These are phyloP conservation scores for Hedychridium roseum DNA, from an alignment of 2,888 invertebrate species.

Conservation along the genomic window DNA sequence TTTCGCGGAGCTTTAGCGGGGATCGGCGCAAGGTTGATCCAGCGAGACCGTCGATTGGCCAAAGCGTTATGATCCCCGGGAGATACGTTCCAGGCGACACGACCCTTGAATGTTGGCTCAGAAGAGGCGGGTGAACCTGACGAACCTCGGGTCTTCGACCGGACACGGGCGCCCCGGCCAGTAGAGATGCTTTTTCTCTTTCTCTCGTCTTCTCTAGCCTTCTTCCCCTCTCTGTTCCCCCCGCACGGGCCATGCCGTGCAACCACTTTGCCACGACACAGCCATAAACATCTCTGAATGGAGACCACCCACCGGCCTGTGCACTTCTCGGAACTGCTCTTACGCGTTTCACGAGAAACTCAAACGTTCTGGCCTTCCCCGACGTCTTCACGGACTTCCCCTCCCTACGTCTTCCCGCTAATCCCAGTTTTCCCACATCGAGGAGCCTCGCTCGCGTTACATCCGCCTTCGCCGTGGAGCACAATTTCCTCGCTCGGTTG, in stretches of 20 bases:
- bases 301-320: slow-evolving; percentile 55
- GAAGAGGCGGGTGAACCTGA: slow-evolving; percentile 35
- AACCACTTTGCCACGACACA: slow-evolving; percentile 53
- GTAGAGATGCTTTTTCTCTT: no score
- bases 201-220: no score
- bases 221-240: slow-evolving; percentile 15
- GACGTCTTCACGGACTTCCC: slow-evolving; percentile 3
- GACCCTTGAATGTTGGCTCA: no score
- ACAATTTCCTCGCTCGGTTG: no score
- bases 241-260: slow-evolving; percentile 35
- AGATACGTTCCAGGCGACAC: no score
- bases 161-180: slow-evolving; percentile 29
- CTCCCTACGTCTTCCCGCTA: neutral
- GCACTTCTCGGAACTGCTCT: slow-evolving; percentile 45
- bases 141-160: slow-evolving; percentile 46
- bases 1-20: no score
- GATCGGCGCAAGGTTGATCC: no score
- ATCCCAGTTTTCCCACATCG: neutral
- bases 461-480: neutral
- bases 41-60: no score
- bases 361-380: no score
- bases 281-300: slow-evolving; percentile 57
- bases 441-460: neutral
- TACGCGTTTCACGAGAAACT: slow-evolving; percentile 21
- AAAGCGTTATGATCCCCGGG: no score